phyloP scores from a whole-genome alignment of 2,888 invertebrate species.

The Scelioninae gen. 2 region DNA sequence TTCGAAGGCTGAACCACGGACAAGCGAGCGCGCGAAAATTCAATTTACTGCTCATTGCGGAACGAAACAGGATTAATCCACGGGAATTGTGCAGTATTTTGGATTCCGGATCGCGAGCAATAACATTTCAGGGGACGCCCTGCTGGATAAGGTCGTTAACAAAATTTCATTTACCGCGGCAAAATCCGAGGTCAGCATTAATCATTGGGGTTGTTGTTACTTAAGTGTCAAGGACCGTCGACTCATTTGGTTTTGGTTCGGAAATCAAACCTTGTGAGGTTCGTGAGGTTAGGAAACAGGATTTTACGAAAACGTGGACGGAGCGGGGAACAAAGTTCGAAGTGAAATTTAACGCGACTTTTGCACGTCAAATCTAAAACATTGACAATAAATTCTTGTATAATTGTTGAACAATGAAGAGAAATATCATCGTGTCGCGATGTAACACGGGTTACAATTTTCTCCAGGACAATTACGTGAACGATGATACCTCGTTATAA shows the following conservation, averaged over 20 bases:
- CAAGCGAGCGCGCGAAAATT: slow-evolving; percentile 56
- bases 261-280: slow-evolving; percentile 6
- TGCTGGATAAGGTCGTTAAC: slow-evolving; percentile 39
- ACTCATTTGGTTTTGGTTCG: slow-evolving; percentile 15
- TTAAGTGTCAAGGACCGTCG: slow-evolving; percentile 14
- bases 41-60: slow-evolving; percentile 58
- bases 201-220: slow-evolving; percentile 42
- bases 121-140: slow-evolving; percentile 45
- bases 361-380: too few species aligned
- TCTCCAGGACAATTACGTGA: too few species aligned
- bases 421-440: too few species aligned
- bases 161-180: slow-evolving; percentile 37
- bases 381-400: too few species aligned
- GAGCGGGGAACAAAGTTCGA: too few species aligned
- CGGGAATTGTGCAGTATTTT: slow-evolving; percentile 50
- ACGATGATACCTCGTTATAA: too few species aligned
- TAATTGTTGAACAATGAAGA: too few species aligned
- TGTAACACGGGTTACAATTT: too few species aligned
- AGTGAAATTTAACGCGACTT: too few species aligned
- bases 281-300: not conserved
- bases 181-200: slow-evolving; percentile 37
- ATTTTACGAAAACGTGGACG: too few species aligned
- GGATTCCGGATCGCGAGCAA: slow-evolving; percentile 47
- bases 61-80: slow-evolving; percentile 56
- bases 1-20: slow-evolving; percentile 44